phyloP scores from a whole-genome alignment of 2,797 vertebrate species.

The Pagetopsis macropterus region DNA sequence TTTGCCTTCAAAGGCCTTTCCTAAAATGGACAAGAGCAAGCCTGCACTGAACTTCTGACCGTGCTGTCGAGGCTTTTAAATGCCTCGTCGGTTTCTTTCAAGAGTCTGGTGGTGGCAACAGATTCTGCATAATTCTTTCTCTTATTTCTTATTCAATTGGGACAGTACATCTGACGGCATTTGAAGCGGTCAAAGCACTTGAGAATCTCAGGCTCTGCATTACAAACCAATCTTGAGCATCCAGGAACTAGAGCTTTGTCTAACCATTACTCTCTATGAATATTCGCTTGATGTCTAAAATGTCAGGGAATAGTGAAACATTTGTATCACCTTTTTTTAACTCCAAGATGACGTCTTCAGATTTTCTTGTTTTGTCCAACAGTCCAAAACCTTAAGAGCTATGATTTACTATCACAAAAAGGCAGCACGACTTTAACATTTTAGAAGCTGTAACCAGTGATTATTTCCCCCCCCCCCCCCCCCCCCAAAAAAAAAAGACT shows the following conservation, averaged over 20 bases:
- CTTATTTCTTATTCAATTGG: not conserved
- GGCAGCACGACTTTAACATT: not conserved
- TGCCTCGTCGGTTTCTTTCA: not conserved
- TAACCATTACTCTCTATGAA: not conserved
- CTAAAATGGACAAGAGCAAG: slow-evolving; percentile 56
- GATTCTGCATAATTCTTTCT: not conserved
- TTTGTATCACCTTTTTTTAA: not conserved
- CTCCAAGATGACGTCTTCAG: not conserved
- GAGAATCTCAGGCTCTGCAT: not conserved
- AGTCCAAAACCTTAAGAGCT: not conserved
- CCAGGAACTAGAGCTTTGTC: not conserved
- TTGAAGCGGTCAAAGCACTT: not conserved
- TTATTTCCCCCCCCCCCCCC: no score
- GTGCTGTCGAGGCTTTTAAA: not conserved
- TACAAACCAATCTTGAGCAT: not conserved
- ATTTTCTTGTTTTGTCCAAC: not conserved
- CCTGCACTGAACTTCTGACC: not conserved
- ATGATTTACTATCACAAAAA: not conserved
- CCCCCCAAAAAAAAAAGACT: rapidly evolving
- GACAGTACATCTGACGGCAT: slow-evolving; percentile 20
- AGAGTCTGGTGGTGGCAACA: not conserved
- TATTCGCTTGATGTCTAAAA: not conserved
- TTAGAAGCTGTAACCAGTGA: not conserved
- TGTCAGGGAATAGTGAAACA: not conserved
- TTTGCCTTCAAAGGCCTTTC: slow-evolving; percentile 30